These are phyloP conservation scores for Nemotelus pantherinus DNA, from an alignment of 2,888 invertebrate genomes.

Conservation along the genomic window DNA sequence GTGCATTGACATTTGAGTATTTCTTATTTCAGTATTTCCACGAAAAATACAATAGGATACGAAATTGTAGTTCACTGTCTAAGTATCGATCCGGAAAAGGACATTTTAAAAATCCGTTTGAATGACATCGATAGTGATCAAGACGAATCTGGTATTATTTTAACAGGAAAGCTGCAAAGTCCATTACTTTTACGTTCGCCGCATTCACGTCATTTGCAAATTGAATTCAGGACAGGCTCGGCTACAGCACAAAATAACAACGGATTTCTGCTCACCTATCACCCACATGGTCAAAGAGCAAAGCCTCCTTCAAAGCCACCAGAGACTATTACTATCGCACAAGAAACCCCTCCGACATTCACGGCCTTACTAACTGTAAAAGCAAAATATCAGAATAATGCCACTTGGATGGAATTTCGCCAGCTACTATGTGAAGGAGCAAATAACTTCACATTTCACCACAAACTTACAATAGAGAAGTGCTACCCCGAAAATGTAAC, in stretches of 20 bases:
- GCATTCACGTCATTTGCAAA: slow-evolving; percentile 45
- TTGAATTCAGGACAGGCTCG: slow-evolving; percentile 49
- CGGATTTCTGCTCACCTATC: slow-evolving; percentile 51
- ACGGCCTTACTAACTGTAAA: slow-evolving; percentile 48
- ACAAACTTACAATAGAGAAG: slow-evolving; percentile 45
- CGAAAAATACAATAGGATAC: slow-evolving; percentile 48
- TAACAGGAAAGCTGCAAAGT: slow-evolving; percentile 51
- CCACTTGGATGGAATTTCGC: slow-evolving; percentile 52
- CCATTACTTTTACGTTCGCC: slow-evolving; percentile 49
- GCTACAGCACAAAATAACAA: slow-evolving; percentile 41
- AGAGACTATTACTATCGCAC: slow-evolving; percentile 49
- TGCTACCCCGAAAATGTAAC: slow-evolving; percentile 51
- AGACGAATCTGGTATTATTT: slow-evolving; percentile 37
- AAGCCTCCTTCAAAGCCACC: slow-evolving; percentile 46
- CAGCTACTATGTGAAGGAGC: slow-evolving; percentile 49
- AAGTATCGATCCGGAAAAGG: slow-evolving; percentile 51
- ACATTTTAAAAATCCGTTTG: slow-evolving; percentile 49
- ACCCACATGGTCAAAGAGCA: slow-evolving; percentile 48
- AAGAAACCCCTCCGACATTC: slow-evolving; percentile 46
- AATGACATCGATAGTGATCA: slow-evolving; percentile 46
- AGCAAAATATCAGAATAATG: slow-evolving; percentile 46
- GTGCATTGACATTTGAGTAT: too few species aligned
- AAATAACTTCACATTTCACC: slow-evolving; percentile 46
- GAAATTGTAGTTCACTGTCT: slow-evolving; percentile 51
- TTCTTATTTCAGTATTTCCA: neutral